Evolutionary conservation across 2,888 invertebrate genomes (phyloP).

Genomic region (Autographa gamma): DNA sequence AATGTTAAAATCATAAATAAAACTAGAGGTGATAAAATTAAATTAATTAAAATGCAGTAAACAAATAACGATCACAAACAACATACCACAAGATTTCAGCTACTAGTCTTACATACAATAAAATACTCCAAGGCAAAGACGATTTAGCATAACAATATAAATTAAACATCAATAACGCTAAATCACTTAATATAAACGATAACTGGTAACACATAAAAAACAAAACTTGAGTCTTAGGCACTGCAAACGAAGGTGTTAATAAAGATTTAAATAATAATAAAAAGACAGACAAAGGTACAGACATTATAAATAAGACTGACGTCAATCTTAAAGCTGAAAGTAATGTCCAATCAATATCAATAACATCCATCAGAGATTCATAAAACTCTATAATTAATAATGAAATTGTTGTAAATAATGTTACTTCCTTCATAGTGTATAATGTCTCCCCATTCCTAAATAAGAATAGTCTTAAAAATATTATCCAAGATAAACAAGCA

Average conservation of each 20-base stretch:
- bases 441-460: conserved; percentile 50
- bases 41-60: no score
- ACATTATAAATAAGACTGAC: conserved; percentile 52
- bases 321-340: conserved; percentile 46
- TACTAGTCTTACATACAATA: conserved; percentile 43
- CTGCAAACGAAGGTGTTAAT: conserved; percentile 25
- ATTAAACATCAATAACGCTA: conserved; percentile 51
- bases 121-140: conserved; percentile 23
- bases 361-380: conserved; percentile 26
- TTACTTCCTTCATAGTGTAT: conserved; percentile 49
- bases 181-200: conserved; percentile 51
- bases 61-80: conserved; percentile 39
- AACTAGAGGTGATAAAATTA: no score
- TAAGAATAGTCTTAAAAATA: conserved; percentile 57
- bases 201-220: conserved; percentile 49
- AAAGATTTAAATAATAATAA: conserved; percentile 38
- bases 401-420: conserved; percentile 38
- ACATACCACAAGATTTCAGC: conserved; percentile 52
- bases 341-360: background rate
- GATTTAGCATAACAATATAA: conserved; percentile 18
- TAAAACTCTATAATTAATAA: conserved; percentile 42
- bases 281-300: conserved; percentile 43
- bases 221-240: conserved; percentile 34
- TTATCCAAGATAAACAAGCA: conserved; percentile 46
- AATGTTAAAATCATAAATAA: no score